Conservation (phyloP, 2,113 vertebrate species). For the Epinephelus lanceolatus region DNA sequence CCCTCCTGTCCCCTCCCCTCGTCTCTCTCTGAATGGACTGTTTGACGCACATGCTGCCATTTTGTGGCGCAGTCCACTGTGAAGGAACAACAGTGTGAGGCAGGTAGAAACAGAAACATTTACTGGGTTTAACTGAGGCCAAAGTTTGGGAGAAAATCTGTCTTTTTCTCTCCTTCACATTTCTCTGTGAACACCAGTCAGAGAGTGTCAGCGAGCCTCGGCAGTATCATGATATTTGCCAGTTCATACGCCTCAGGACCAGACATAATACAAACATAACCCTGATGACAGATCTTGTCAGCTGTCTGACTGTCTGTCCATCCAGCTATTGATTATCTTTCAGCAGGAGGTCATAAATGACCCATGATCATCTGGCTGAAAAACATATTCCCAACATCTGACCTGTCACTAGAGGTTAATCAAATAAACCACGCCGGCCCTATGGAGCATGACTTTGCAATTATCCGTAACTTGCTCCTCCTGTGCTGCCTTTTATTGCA, state of each 20-base stretch:
- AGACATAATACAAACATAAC: slow-evolving; percentile 76
- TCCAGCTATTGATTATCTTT: slow-evolving; percentile 60
- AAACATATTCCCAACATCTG: slow-evolving; percentile 64
- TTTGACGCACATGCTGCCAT: slow-evolving; percentile 65
- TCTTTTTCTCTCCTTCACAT: background rate
- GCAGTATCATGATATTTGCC: slow-evolving; percentile 33
- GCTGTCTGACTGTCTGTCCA: slow-evolving; percentile 36
- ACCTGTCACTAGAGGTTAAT: slow-evolving; percentile 68
- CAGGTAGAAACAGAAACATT: slow-evolving; percentile 30
- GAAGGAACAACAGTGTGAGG: slow-evolving; percentile 17
- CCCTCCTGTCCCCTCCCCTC: background rate
- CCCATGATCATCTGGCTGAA: slow-evolving; percentile 53
- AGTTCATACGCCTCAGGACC: slow-evolving; percentile 32
- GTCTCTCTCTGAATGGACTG: slow-evolving; percentile 37
- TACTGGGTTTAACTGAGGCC: background rate
- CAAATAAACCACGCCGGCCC: slow-evolving; percentile 63
- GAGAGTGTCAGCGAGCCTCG: slow-evolving; percentile 21
- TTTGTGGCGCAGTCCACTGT: slow-evolving; percentile 34
- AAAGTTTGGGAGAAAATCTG: background rate
- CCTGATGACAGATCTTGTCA: slow-evolving; percentile 56
- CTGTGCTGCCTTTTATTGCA: slow-evolving; percentile 55
- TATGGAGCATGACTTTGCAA: slow-evolving; percentile 63
- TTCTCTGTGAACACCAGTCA: slow-evolving; percentile 39
- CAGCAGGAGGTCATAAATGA: slow-evolving; percentile 65
- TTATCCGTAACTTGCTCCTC: slow-evolving; percentile 66